These are phyloP conservation scores for Mungos mungo DNA, from an alignment of 2,113 vertebrate genomes.

Conservation along the genomic window DNA sequence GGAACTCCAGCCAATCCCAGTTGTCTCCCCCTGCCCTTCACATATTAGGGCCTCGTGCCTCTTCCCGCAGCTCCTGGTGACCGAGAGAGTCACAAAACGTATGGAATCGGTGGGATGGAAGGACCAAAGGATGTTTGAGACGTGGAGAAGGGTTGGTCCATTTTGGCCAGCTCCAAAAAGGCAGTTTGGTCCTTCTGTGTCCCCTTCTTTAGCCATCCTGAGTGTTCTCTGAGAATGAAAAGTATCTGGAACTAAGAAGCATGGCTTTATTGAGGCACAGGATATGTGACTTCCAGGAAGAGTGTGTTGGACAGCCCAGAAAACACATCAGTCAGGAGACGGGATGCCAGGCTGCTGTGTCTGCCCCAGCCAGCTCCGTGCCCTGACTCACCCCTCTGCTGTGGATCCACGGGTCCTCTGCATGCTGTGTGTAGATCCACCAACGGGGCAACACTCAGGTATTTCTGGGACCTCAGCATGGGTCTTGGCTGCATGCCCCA, in stretches of 20 bases:
- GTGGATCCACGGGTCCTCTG: rapidly evolving
- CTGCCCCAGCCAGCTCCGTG: not conserved
- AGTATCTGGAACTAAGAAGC: not conserved
- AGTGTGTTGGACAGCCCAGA: not conserved
- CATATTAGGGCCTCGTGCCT: not conserved
- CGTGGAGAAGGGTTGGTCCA: not conserved
- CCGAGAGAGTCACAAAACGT: not conserved
- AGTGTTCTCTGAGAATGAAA: not conserved
- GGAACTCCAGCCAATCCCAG: no score
- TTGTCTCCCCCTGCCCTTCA: not conserved
- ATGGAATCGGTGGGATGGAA: not conserved
- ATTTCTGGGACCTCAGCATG: not conserved
- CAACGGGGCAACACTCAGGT: not conserved
- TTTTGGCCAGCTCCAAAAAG: not conserved
- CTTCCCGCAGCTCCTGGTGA: not conserved
- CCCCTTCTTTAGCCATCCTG: not conserved
- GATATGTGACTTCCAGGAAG: not conserved
- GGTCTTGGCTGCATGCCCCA: not conserved
- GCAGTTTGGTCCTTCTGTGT: not conserved
- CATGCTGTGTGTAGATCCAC: not conserved
- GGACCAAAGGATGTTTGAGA: not conserved
- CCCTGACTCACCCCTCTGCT: not conserved
- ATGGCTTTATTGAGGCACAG: not conserved
- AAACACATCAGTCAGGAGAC: not conserved
- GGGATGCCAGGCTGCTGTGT: not conserved